Evolutionary conservation across 2,888 invertebrate species (phyloP), one percentile per base, ranked within the genome.

Genomic region (Antheraea yamamai): DNA sequence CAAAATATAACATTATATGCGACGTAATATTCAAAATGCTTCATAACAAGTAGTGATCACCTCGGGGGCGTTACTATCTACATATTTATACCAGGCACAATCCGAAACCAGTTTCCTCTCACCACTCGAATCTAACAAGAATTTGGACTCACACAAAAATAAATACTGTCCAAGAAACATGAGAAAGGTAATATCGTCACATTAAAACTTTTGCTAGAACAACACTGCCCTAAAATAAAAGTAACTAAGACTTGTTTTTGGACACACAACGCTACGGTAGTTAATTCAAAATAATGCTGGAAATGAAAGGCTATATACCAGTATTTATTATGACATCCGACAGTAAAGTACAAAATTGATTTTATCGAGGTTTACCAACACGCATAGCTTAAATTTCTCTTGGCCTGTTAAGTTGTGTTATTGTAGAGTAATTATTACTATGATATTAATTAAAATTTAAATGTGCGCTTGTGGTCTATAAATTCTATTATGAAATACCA

Each of bases 301-400:
- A 87, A 90, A 91, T 89, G 86, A 88, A 89, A 88, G 88, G 89
- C 89, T 86, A 88, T 91, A 89, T 88, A 89, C 85, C 84, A 89
- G 89, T 93, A 93, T 93, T 93, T 93, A 93, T 92, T 92, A 92
- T 92, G 93, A 92, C 92, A 92, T 91, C 85, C 84, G 87, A 90
- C 89, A 89, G 89, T 93, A 94, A 92, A 91, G 91, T 91, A 92
- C 90, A 91, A 90, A 93, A 92, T 94, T 92, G 91, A 93, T 93
- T 91, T 91, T 90, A 92, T 92, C 92, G 88, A 86, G 84, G 81
- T 81, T 86, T 86, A 87, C 84, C 84, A 85, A 86, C 87, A 89
- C 85, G 87, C 87, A 88, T 91, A 88, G 87, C 88, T 90, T 85
- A 86, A 87, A 90, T 90, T 87, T 90, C 87, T 86, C 79, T 80